Base-by-base conservation (phyloP, 2,888 invertebrate genomes). In the Cosmia trapezina region DNA sequence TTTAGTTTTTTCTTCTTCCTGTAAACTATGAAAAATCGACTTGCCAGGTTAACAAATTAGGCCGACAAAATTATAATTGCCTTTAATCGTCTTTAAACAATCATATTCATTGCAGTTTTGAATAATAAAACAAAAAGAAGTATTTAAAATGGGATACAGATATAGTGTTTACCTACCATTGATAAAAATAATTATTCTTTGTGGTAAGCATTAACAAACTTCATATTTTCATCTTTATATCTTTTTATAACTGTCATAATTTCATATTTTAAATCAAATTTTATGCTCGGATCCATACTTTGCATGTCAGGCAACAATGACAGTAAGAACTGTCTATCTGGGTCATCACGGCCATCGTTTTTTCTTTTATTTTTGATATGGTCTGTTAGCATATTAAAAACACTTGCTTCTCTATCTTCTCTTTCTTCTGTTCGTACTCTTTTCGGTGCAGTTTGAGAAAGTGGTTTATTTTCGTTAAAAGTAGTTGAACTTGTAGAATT, bases 201-300 rank as follows among this genome's bases (percentile, higher is more conserved):
- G 11, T 41, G 6, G 11, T 67, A 7, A 1, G n/a, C 17, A 28
- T 22, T 7, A 28, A 45, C 7, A n/a, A 45, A 19, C 8, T 73
- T 76, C 2, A 60, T 5, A 53, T 43, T 22, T 1, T 70, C 59
- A 43, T 47, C 57, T n/a, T 47, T 76, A 47, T 45, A 76, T 8
- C 14, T 57, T 41, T 78, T 79, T 0, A 76, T 0, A 19, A 79
- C 8, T 3, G 22, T 71, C 75, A 76, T 76, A 9, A 76, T 72
- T 51, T 79, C 75, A 41, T 57, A 76, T 71, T 76, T 76, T 12
- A 78, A 62, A 71, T 79, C 45, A 1, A 76, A 76, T 33, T 78
- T 78, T 11, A 57, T 1, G 2, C 22, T 57, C 1, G 72, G 28
- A 28, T 71, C 79, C 22, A 76, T 62, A 41, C 22, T 62, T 51